Base-by-base conservation (phyloP, 2,888 invertebrate species). In the Drosophila demipolita region DNA sequence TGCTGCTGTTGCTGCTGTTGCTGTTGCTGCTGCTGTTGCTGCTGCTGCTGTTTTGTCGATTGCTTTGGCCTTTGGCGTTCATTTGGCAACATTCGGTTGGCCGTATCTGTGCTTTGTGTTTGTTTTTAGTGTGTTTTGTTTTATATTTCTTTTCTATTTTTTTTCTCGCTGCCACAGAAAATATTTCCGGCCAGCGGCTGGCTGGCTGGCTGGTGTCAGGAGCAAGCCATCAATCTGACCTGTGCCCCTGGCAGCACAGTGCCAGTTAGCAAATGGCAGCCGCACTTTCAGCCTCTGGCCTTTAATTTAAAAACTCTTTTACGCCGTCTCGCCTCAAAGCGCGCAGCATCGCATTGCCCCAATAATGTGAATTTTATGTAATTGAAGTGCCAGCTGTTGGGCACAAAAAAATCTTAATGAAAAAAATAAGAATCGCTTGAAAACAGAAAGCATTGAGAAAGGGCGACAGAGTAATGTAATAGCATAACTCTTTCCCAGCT, bases 331-430 rank as follows among this genome's bases (percentile, higher is more conserved):
- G 89, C 90, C 80, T 85, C 87, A 77, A 72, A 86, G 61, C 83
- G 71, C 83, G 78, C 73, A 6, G 6, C 73, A 68, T 64, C 67
- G 75, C 76, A 73, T 66, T 82, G 74, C 55, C 83, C 83, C 89
- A 89, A 90, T 90, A 87, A 87, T 90, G 90, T 90, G 89, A 87
- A 81, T 87, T 90, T 90, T 87, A 87, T 90, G 89, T 87, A 84
- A 89, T 89, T 86, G 86, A 86, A 90, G 85, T 85, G 88, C 68
- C 86, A 85, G 85, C 84, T 83, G 87, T 66, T 54, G 66, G 66
- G 42, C 64, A 66, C 23, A 50, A 53, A 35, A 48, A 66, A 33
- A 32, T 38, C 15, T 15, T 17, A 54, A 36, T 26, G 26, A n/a
- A 54, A 68, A 58, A 64, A 66, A 72, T 65, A n/a, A 40, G 32